Evolutionary conservation across 2,113 vertebrate genomes (phyloP), one percentile per base, ranked within the genome.

Genomic region (Protomyctophum bolini): DNA sequence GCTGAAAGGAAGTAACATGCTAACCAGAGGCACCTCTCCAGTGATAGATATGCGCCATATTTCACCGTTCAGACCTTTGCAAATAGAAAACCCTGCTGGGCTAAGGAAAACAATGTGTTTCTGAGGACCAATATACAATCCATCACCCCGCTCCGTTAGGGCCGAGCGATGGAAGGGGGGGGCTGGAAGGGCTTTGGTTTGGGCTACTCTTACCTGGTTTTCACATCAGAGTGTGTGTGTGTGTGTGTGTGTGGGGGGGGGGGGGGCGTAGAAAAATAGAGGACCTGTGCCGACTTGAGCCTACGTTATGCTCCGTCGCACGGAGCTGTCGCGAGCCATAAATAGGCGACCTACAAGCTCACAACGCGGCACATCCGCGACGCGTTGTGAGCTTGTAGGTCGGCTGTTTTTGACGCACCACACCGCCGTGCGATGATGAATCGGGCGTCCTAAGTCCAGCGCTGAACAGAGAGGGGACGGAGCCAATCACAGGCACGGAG

Each of bases 31-130:
- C 95, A 91, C 91, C 70, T 61, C 89, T 88, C 92, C 94, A 94
- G 88, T 83, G 88, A 95, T 91, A 96, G 95, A 98, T 97, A 94
- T 96, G 91, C 95, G 92, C 95, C 94, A 95, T 97, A 95, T 95
- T 95, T 97, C 95, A 95, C 92, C 90, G 93, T 92, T 92, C 95
- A 94, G 86, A 80, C 77, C 94, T 94, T 93, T 93, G 95, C 95
- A 97, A 98, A 98, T 96, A 97, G 95, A 96, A 97, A 96, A 95
- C 95, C 97, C 97, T 97, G 96, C 97, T 98, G 97, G 95, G 96
- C 96, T 98, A 97, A 99, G 96, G 96, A 96, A 97, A 98, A 98
- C 96, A 98, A 94, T 96, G 96, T 95, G 95, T 95, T 98, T 96
- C 95, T 94, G 96, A 95, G 94, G 93, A 94, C 94, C 93, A 95